Evolutionary conservation across 1,140 invertebrate genomes (phyloP), one percentile per base, ranked within the genome.

Genomic region (Danaus plexippus): DNA sequence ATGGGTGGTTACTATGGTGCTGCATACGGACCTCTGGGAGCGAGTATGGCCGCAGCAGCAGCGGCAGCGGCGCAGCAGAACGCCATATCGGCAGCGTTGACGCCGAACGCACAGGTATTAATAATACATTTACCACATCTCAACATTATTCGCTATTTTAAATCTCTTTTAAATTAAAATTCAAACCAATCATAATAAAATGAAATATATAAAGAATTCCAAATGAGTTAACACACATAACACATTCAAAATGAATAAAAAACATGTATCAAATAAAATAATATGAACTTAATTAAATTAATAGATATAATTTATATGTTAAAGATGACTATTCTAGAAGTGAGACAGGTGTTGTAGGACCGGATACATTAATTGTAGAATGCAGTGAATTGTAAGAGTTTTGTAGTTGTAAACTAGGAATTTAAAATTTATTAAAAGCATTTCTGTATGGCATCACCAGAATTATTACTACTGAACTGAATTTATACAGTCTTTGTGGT

Each of bases 1-100:
- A 86, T 86, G 83, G 80, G 79, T 0, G 76, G 83, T 1, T 86
- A 86, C 70, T 86, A 84, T 57, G 83, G 83, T 0, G 80, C 82
- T 5, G 82, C 83, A 3, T 86, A 86, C 42, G 83, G 83, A 0
- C 80, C 83, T 9, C 71, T 86, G 0, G 82, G 82, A 0, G 82
- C 82, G 53, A 86, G 82, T 61, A 86, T 86, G 82, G 82, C 82
- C 2, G 82, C 82, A 0, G 82, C 82, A 1, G 82, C 82, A 0
- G 82, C 82, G 2, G 82, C 82, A 0, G 82, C 82, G 1, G 82
- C 82, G 0, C 82, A 85, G 63, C 82, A 85, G 53, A 85, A 75
- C 52, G 82, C 82, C 32, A 83, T 85, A 12, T 82, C 76, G 1
- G 82, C 79, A 9, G 82, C 80, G 0, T 64, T 85, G 1, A 79